Conservation (phyloP, 2,797 vertebrate genomes). For the Trachops cirrhosus region DNA sequence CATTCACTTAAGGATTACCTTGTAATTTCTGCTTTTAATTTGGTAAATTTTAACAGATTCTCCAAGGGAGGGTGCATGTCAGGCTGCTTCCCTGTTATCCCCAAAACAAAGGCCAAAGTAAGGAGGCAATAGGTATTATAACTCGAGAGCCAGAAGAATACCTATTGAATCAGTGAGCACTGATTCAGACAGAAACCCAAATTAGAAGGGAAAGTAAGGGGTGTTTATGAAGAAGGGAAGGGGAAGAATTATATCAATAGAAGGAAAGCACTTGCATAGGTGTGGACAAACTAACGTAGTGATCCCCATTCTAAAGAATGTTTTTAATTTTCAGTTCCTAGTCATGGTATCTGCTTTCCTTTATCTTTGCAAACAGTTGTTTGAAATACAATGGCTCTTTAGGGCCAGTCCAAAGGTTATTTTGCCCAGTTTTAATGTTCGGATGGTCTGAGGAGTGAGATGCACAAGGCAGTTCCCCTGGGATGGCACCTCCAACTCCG, state of each 20-base stretch:
- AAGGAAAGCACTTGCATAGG: not conserved
- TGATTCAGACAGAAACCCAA: not conserved
- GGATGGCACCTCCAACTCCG: not conserved
- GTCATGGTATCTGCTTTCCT: not conserved
- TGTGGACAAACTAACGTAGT: not conserved
- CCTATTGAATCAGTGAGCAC: not conserved
- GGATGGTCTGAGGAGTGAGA: not conserved
- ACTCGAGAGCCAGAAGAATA: not conserved
- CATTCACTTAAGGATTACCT: not conserved
- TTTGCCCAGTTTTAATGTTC: not conserved
- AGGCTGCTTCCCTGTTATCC: not conserved
- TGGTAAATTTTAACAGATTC: not conserved
- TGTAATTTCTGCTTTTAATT: conserved; percentile 5
- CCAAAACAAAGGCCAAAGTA: not conserved
- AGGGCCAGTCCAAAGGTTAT: not conserved
- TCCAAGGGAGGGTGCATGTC: not conserved
- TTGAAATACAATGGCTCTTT: not conserved
- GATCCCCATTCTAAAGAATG: not conserved
- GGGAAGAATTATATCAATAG: not conserved
- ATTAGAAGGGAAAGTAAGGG: not conserved
- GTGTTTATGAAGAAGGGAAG: not conserved
- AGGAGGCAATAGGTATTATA: not conserved
- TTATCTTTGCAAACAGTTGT: not conserved
- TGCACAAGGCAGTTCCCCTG: not conserved
- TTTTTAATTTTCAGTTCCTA: not conserved